Base-by-base conservation (phyloP, 2,888 invertebrate genomes). In the Pristionchus maxplancki region DNA sequence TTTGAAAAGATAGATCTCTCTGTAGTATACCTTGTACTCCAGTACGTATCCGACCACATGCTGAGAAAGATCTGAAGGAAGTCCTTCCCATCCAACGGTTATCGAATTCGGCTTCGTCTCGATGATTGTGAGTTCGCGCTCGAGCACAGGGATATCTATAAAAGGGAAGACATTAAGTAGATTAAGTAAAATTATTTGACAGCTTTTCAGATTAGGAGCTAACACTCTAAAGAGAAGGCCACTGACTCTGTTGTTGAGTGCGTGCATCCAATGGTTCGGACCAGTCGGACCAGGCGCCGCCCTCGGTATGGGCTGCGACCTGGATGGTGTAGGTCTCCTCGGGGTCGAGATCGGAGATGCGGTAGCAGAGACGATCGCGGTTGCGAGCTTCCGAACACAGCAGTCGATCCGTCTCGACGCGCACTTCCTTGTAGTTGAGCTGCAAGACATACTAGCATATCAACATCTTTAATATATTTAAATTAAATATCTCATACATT, bases 251-350 rank as follows among this genome's bases (percentile, higher is more conserved):
- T 85, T 93, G 90, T 64, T 93, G 90, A 28, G 93, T 94, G 74
- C 91, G 90, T 31, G 93, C 92, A n/a, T 91, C 90, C 40, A 94
- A 90, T 15, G 93, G 90, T 64, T 93, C 94, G 24, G 93, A 93
- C 94, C 94, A 95, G 6, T 94, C 94, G 50, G 93, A 93, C 94
- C 94, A 95, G 78, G 93, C 94, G 24, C 94, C 94, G 74, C 92
- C 91, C 89, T 93, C 93, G 24, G 94, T 94, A 87, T 95, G 93
- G 58, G 94, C 94, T 9, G 94, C 92, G 11, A 93, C 93, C 87
- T 94, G 94, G 67, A 95, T 94, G 58, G 92, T 92, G 90, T 95
- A 95, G 64, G 93, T 93, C 89, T 93, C 91, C 83, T 95, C 94
- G 15, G 95, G 94, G 88, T 94, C 94, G 88, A 95, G 89, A 53